Base-by-base conservation (phyloP, 2,113 vertebrate species). In the Prunella himalayana region DNA sequence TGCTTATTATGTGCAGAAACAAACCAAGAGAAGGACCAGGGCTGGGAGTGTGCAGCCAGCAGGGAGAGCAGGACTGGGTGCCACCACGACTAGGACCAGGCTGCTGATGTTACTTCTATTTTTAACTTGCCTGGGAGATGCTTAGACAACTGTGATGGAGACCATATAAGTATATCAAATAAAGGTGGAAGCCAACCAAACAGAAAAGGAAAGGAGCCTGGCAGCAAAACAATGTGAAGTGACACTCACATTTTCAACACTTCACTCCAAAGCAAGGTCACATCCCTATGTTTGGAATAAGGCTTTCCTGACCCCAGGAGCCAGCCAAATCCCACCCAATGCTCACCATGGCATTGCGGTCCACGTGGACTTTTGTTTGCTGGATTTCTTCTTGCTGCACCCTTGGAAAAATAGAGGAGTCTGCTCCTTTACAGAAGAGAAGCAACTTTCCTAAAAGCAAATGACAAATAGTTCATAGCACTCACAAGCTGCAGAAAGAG, bases 341-440 rank as follows among this genome's bases (percentile, higher is more conserved):
- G 50, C 98, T 92, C 97, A 99, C 99, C 97, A 98, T 96, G 39
- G 99, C 99, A 50, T 99, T 99, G 51, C 98, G 98, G 85, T 99
- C 99, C 92, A 99, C 99, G 0, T 99, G 98, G 83, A 96, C 95
- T 93, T 98, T 99, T 14, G 99, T 99, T 94, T 96, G 97, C 18
- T 99, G 98, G 54, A 99, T 98, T 95, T 99, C 99, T 61, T 99
- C 98, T 94, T 96, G 98, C 82, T 96, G 98, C 77, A 99, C 99
- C 50, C 99, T 98, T 41, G 99, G 98, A 66, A 99, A 99, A 97
- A 99, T 96, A 21, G 99, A 99, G 10, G 99, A 99, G 97, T 99
- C 99, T 17, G 99, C 99, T 94, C 99, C 99, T 97, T 99, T 99
- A 92, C 99, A 99, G 97, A 99, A 99, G 59, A 99, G 99, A 96